Evolutionary conservation across 53 echinoderm and acorn worm species (phyloP).

Genomic region (Patiria pectinifera): DNA sequence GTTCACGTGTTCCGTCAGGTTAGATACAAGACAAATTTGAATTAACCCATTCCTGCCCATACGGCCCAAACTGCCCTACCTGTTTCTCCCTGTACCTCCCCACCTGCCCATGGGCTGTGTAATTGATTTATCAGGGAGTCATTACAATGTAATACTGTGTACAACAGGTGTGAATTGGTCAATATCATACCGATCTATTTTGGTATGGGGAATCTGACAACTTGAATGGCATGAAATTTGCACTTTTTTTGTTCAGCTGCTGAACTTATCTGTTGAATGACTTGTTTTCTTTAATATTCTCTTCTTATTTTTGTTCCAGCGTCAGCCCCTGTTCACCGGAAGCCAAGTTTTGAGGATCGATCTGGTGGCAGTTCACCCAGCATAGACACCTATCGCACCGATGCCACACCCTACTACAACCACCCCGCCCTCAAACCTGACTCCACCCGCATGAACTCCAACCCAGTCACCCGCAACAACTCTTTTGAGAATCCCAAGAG

Average conservation of each 20-base stretch:
- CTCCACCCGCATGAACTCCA: constrained; percentile 22
- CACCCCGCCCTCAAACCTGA: constrained; percentile 51
- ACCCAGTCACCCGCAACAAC: constrained; percentile 64
- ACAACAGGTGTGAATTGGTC: no score
- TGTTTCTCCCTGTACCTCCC: no score
- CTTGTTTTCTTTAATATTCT: background rate
- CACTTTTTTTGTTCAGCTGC: background rate
- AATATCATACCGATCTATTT: no score
- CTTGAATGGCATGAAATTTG: background rate
- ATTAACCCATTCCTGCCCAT: background rate
- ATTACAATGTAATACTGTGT: no score
- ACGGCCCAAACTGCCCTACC: no score
- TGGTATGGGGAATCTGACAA: no score
- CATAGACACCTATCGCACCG: constrained; percentile 38
- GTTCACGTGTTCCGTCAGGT: constrained; percentile 42
- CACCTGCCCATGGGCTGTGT: no score
- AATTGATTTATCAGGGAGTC: no score
- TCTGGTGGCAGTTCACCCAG: constrained; percentile 44
- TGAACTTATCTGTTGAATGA: background rate
- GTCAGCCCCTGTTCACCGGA: constrained; percentile 43
- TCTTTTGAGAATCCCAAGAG: constrained; percentile 53
- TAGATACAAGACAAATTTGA: background rate
- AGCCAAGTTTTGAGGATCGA: constrained; percentile 63
- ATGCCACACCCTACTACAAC: constrained; percentile 32
- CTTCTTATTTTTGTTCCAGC: background rate